phyloP scores from a whole-genome alignment of 2,113 vertebrate genomes.

The Pedetes capensis region DNA sequence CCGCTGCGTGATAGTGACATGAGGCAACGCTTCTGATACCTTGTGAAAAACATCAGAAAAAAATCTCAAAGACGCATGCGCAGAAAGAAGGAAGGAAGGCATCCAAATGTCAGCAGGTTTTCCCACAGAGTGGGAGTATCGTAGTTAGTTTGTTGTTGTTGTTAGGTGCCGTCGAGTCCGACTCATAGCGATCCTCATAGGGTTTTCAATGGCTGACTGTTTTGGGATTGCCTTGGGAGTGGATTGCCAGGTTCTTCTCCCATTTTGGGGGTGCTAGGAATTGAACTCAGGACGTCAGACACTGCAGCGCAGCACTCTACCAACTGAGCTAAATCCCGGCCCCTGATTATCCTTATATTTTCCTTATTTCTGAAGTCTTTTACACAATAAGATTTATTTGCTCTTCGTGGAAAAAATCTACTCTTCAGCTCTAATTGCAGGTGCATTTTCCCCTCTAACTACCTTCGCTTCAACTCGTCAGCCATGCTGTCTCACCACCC shows the following conservation, averaged over 20 bases:
- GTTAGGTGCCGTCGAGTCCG: too few relatives aligned
- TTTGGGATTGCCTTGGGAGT: too few relatives aligned
- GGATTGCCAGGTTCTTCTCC: too few relatives aligned
- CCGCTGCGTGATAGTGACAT: background rate
- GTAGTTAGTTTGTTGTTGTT: background rate
- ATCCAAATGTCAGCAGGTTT: accelerated
- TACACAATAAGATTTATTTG: background rate
- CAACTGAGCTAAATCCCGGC: too few relatives aligned
- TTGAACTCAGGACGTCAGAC: too few relatives aligned
- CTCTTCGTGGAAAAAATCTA: background rate
- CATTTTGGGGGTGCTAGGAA: too few relatives aligned
- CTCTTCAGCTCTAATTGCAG: background rate
- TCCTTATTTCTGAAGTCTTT: background rate
- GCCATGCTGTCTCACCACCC: too few relatives aligned
- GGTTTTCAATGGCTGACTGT: too few relatives aligned
- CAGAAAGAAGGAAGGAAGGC: background rate
- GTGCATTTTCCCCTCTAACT: background rate
- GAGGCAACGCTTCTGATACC: too few relatives aligned
- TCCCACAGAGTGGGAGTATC: background rate
- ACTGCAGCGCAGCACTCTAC: too few relatives aligned
- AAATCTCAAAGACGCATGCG: background rate
- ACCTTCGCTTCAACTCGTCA: accelerated
- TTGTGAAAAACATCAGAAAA: background rate
- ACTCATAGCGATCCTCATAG: too few relatives aligned
- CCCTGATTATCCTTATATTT: background rate